These are phyloP conservation scores for Brachyptera risi DNA, from an alignment of 2,888 invertebrate genomes.

Conservation along the genomic window DNA sequence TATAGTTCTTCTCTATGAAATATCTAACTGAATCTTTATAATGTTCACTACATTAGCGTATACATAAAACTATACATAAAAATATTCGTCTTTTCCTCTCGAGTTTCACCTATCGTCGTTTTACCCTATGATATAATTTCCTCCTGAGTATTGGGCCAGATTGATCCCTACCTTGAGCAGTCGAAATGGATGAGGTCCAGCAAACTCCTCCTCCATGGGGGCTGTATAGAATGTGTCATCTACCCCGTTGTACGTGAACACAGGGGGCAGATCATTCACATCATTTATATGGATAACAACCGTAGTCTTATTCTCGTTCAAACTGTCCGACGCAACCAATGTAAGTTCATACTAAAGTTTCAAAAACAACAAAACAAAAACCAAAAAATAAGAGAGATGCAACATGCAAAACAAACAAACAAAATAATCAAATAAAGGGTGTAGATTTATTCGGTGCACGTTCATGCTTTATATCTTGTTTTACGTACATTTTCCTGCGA, in stretches of 20 bases:
- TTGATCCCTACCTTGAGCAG: constrained; percentile 61
- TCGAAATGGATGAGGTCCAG: constrained; percentile 63
- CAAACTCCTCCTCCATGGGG: constrained; percentile 70
- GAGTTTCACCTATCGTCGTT: no score
- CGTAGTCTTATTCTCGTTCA: constrained; percentile 82
- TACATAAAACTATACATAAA: no score
- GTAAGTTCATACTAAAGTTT: constrained; percentile 75
- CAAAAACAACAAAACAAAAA: constrained; percentile 38
- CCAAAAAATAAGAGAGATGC: constrained; percentile 30
- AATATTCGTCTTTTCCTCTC: no score
- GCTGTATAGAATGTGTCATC: constrained; percentile 66
- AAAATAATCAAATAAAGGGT: neutral
- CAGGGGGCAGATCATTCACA: constrained; percentile 86
- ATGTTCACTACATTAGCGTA: no score
- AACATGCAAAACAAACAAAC: constrained; percentile 22
- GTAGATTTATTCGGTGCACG: constrained; percentile 6
- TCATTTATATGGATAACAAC: constrained; percentile 79
- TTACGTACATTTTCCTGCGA: neutral
- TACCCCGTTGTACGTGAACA: constrained; percentile 47
- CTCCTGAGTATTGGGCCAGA: no score
- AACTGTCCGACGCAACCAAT: constrained; percentile 84
- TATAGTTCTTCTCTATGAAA: no score
- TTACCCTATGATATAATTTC: no score
- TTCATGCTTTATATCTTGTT: neutral
- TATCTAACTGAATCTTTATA: no score